These are phyloP conservation scores for Chrysolina oricalcia DNA, from an alignment of 2,888 invertebrate genomes.

Conservation along the genomic window DNA sequence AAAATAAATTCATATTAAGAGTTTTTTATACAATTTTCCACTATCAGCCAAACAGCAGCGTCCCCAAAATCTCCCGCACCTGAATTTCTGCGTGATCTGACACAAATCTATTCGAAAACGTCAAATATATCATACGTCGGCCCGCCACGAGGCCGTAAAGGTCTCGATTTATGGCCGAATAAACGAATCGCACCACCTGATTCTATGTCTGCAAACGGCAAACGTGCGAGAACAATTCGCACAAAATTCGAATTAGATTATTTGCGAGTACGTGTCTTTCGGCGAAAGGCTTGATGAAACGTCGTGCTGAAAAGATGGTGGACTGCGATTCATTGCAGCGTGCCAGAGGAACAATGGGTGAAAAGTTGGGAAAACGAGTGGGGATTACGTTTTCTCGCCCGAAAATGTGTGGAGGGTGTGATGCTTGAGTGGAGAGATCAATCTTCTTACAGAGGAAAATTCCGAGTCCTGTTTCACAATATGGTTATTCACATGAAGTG, in stretches of 20 bases:
- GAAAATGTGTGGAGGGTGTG: neutral
- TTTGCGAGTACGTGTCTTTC: neutral
- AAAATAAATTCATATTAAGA: too few species aligned
- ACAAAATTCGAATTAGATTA: neutral
- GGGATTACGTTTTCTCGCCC: neutral
- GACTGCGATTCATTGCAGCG: neutral
- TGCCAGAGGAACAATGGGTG: neutral
- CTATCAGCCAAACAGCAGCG: too few species aligned
- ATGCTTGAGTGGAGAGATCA: neutral
- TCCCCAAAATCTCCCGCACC: too few species aligned
- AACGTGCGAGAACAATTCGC: neutral
- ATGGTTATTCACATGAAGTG: too few species aligned
- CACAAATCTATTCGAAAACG: too few species aligned
- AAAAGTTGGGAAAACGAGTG: neutral
- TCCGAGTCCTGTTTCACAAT: too few species aligned
- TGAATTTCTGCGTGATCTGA: too few species aligned
- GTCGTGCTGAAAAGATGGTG: neutral
- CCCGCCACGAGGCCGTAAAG: too few species aligned
- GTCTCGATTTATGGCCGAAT: too few species aligned
- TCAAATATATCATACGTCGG: too few species aligned
- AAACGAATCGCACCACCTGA: too few species aligned
- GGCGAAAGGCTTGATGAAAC: neutral
- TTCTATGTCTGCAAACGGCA: neutral
- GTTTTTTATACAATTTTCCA: too few species aligned
- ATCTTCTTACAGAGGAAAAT: neutral